Percentiles rank a stretch among this genome's conserved stretches.
These are phyloP conservation scores for Rhinolophus sinicus DNA, from an alignment of 2,113 vertebrate genomes.

Conservation along the genomic window DNA sequence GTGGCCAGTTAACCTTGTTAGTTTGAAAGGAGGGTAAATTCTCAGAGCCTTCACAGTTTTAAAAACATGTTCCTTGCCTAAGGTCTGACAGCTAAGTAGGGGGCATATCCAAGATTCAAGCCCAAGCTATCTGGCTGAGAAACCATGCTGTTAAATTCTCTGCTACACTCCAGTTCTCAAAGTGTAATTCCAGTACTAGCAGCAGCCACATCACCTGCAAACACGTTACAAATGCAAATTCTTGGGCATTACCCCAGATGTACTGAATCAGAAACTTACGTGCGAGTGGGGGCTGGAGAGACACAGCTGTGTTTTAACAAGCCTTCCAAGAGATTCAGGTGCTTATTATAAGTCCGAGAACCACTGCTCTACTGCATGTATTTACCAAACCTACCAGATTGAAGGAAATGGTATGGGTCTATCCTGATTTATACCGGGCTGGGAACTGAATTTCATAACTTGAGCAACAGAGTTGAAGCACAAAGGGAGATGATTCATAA, in stretches of 20 bases:
- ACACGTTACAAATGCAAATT: constrained; percentile 30
- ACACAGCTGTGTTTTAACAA: background rate
- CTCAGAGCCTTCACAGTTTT: background rate
- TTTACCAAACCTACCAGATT: background rate
- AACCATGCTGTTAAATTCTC: background rate
- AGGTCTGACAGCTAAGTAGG: background rate
- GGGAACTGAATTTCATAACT: background rate
- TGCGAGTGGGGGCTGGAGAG: background rate
- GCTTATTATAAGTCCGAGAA: background rate
- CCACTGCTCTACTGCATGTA: background rate
- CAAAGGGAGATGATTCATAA: background rate
- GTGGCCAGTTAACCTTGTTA: background rate
- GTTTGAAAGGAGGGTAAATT: background rate
- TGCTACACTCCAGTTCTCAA: background rate
- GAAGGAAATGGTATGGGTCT: background rate
- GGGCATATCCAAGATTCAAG: background rate
- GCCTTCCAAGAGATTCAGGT: background rate
- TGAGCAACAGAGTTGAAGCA: background rate
- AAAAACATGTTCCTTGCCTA: background rate
- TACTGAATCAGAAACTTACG: background rate
- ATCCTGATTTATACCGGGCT: background rate
- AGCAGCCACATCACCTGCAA: background rate
- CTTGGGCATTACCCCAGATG: background rate
- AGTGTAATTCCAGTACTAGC: constrained; percentile 24
- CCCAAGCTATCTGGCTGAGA: background rate